Percentiles rank a stretch among this genome's conserved stretches.
phyloP scores from a whole-genome alignment of 2,797 vertebrate species.

The Thaleichthys pacificus region DNA sequence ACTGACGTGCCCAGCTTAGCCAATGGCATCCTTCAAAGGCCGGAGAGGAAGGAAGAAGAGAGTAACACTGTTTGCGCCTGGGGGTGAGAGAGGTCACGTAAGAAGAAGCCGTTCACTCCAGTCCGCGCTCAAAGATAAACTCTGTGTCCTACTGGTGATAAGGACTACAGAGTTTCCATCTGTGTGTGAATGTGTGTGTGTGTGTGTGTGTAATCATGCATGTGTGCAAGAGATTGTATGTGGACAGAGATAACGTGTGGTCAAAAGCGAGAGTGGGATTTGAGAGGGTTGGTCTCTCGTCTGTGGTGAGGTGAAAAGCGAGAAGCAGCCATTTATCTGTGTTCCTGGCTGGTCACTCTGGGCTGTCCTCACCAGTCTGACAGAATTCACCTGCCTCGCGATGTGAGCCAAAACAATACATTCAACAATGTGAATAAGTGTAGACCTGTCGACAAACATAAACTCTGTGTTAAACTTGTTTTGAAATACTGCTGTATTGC shows the following conservation, averaged over 20 bases:
- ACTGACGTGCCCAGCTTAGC: conserved; percentile 63
- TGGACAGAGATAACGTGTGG: conserved; percentile 14
- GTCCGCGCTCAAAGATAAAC: conserved; percentile 45
- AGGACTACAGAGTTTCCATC: conserved; percentile 16
- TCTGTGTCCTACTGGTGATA: conserved; percentile 29
- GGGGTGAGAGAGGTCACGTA: conserved; percentile 50
- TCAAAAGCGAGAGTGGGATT: conserved; percentile 12
- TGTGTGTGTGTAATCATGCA: not conserved
- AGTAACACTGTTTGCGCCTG: conserved; percentile 46
- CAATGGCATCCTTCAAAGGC: conserved; percentile 67
- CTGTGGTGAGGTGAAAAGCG: not conserved
- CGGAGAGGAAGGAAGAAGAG: conserved; percentile 21
- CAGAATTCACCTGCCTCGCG: no score
- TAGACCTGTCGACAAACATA: no score
- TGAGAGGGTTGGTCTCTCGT: not conserved
- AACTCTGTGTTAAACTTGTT: no score
- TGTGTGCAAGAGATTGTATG: not conserved
- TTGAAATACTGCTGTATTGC: no score
- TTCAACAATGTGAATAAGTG: no score
- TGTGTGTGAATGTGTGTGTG: conserved; percentile 4
- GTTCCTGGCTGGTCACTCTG: no score
- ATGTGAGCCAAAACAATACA: not conserved
- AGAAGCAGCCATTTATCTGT: not conserved
- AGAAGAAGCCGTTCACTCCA: conserved; percentile 38
- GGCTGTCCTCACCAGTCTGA: no score